A percentile compares a stretch with the other conserved stretches of the same genome.
phyloP scores from a whole-genome alignment of 2,888 invertebrate genomes.

The Eumacrocentrus americanus region DNA sequence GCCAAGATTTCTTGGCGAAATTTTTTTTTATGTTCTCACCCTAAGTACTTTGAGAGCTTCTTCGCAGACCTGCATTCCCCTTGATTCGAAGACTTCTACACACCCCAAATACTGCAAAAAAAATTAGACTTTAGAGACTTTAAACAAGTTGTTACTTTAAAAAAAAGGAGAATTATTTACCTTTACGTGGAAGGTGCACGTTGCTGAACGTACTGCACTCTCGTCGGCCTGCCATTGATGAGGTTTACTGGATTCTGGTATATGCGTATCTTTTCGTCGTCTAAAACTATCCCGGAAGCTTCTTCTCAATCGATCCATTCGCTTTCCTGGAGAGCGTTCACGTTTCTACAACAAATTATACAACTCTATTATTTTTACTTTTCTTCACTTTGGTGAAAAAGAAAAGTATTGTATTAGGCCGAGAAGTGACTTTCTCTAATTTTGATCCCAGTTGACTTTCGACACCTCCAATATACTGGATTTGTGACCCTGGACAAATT shows the following conservation, averaged over 20 bases:
- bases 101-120: slow-evolving; percentile 87
- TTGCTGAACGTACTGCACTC: slow-evolving; percentile 91
- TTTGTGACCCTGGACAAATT: too few relatives aligned
- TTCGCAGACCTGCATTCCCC: slow-evolving; percentile 99
- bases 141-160: neutral
- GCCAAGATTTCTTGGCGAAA: too few relatives aligned
- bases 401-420: too few relatives aligned
- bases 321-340: slow-evolving; percentile 72
- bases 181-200: slow-evolving; percentile 97
- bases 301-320: slow-evolving; percentile 86
- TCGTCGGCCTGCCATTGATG: slow-evolving; percentile 99
- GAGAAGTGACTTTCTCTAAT: too few relatives aligned
- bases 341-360: slow-evolving; percentile 64
- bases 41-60: slow-evolving; percentile 96
- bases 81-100: slow-evolving; percentile 98
- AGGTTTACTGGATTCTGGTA: slow-evolving; percentile 92
- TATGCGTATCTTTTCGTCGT: slow-evolving; percentile 81
- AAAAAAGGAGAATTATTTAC: slow-evolving; percentile 55
- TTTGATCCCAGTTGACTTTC: too few relatives aligned
- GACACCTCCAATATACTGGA: too few relatives aligned
- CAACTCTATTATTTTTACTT: neutral
- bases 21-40: too few relatives aligned
- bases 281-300: slow-evolving; percentile 95
- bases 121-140: slow-evolving; percentile 14
- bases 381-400: neutral